Evolutionary conservation across 2,888 invertebrate genomes (phyloP), one percentile per base, ranked within the genome.

Genomic region (Dasypogon diadema): DNA sequence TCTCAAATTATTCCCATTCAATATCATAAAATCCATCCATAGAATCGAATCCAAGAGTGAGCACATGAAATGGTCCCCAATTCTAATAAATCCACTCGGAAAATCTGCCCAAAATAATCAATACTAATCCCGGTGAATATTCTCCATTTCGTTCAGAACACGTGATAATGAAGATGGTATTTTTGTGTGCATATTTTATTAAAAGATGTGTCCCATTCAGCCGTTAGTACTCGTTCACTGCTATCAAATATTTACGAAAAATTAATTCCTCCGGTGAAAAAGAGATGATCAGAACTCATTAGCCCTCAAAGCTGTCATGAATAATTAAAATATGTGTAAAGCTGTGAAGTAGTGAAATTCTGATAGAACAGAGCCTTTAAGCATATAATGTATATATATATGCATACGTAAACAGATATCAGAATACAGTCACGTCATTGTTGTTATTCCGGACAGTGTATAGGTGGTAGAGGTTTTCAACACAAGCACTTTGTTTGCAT

Each of bases 251-350:
- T 65, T 65, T 48, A 65, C 65, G 65, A 65, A 65, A 65, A 65
- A 65, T 65, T 65, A 65, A 65, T 65, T 65, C 65, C 46, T 46
- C n/a, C n/a, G 12, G 24, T 46, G 48, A 48, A 48, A 48, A 12
- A 37, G 46, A 46, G 65, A 10, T 24, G 65, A 65, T 65, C 65
- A 42, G 48, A 46, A 42, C 65, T 65, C 48, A 65, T 65, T 65
- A 65, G 65, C 65, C 48, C 48, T 46, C 65, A 65, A 65, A 65
- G 65, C 46, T 65, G 65, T 48, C 65, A 46, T 65, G 65, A 65
- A 65, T 65, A 65, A 48, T 65, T 65, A 65, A 65, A 46, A 65
- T 65, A 65, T 65, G 48, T 26, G 46, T 65, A 65, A 65, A 65
- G 65, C 24, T 65, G 46, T 46, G 46, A 65, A 65, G 46, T 65